phyloP scores from a whole-genome alignment of 2,888 invertebrate genomes.

The Sinhomidia bicolor region DNA sequence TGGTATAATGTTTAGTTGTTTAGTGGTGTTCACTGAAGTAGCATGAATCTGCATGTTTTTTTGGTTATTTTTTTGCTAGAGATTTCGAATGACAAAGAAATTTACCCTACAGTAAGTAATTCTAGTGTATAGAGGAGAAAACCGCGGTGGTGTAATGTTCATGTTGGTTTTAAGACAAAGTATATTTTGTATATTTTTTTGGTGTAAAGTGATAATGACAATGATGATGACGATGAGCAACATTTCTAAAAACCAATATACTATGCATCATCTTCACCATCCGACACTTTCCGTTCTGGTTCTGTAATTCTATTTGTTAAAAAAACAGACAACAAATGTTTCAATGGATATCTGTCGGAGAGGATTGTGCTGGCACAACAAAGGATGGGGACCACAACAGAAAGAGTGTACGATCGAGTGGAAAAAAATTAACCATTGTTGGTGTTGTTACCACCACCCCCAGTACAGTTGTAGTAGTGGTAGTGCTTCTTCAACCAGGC shows the following conservation, averaged over 20 bases:
- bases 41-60: conserved; percentile 45
- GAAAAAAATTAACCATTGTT: conserved; percentile 53
- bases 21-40: conserved; percentile 40
- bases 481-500: background rate
- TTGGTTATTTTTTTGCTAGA: background rate
- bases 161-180: background rate
- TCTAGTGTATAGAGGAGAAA: background rate
- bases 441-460: background rate
- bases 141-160: background rate
- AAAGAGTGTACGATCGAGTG: conserved; percentile 32
- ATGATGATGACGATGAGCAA: conserved; percentile 13
- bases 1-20: conserved; percentile 29
- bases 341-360: conserved; percentile 67
- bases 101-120: conserved; percentile 1
- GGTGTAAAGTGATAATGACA: conserved; percentile 17
- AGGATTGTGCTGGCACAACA: conserved; percentile 27
- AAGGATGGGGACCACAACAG: conserved; percentile 62
- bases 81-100: conserved; percentile 39
- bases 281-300: conserved; percentile 52
- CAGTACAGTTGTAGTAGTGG: conserved; percentile 17
- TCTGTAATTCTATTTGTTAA: conserved; percentile 24
- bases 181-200: background rate
- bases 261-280: background rate
- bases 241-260: conserved; percentile 36
- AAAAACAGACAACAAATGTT: conserved; percentile 45